Conservation (phyloP, 2,888 invertebrate species). For the Uloborus plumipes region DNA sequence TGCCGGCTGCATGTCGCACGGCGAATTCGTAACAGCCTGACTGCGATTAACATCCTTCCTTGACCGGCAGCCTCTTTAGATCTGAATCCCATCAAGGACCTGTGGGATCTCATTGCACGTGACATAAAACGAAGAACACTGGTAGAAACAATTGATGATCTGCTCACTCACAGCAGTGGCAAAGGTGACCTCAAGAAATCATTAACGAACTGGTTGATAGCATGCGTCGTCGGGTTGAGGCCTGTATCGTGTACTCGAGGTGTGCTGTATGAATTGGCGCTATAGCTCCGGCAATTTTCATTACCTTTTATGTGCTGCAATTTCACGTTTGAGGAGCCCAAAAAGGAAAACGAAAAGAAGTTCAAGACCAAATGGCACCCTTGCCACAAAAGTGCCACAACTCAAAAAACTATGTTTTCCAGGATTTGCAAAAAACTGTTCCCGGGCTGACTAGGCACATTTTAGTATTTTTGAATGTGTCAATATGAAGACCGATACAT, state of each 20-base stretch:
- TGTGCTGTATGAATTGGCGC: too few species aligned
- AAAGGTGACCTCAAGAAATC: neutral
- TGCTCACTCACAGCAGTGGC: neutral
- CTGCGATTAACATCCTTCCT: neutral
- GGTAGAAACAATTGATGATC: neutral
- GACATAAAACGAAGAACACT: neutral
- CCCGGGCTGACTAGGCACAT: too few species aligned
- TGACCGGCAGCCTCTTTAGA: constrained; percentile 1
- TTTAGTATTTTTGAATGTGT: too few species aligned
- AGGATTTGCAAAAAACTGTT: too few species aligned
- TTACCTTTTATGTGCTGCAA: too few species aligned
- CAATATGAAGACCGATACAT: too few species aligned
- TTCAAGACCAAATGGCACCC: too few species aligned
- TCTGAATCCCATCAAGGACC: neutral
- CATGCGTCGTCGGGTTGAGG: neutral
- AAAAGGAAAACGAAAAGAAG: too few species aligned
- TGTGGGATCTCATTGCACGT: constrained; percentile 9
- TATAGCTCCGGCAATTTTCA: too few species aligned
- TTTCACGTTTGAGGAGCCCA: too few species aligned
- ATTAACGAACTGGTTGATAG: neutral
- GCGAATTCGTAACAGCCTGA: neutral
- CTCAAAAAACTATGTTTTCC: too few species aligned
- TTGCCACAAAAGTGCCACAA: too few species aligned
- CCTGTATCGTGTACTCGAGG: neutral
- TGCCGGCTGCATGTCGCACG: neutral